Percentiles rank a stretch among this genome's conserved stretches.
These are phyloP conservation scores for Cyprinodon variegatus DNA, from an alignment of 2,113 vertebrate genomes.

Conservation along the genomic window DNA sequence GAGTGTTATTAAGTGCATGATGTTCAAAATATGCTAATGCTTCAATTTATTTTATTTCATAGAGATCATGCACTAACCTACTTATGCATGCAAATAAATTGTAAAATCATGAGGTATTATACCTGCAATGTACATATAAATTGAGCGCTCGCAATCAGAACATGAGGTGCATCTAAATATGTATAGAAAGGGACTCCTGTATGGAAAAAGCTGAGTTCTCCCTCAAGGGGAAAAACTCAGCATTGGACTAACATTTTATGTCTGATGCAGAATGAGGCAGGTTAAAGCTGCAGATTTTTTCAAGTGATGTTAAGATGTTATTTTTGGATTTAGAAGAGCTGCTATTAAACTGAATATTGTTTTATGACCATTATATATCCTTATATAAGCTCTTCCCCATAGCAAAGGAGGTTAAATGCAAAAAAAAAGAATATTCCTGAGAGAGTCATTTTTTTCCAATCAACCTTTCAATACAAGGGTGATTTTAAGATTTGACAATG, in stretches of 20 bases:
- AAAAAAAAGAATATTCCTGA: no score
- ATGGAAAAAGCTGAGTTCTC: neutral
- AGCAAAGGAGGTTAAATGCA: no score
- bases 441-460: no score
- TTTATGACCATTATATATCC: neutral
- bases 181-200: conserved; percentile 18
- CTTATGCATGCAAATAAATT: conserved; percentile 24
- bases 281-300: neutral
- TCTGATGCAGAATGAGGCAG: neutral
- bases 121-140: conserved; percentile 27
- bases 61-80: neutral
- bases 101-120: conserved; percentile 8
- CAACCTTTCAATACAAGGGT: no score
- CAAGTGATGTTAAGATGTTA: neutral
- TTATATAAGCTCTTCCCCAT: no score
- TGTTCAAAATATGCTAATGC: conserved; percentile 1
- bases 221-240: conserved; percentile 2
- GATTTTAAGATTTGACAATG: no score
- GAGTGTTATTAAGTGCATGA: conserved; percentile 11
- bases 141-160: conserved; percentile 10
- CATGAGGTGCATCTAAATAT: conserved; percentile 39
- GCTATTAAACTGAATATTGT: neutral
- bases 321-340: neutral
- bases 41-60: conserved; percentile 3
- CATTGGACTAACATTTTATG: conserved; percentile 8